A percentile compares a stretch with the other conserved stretches of the same genome.
Evolutionary conservation across 2,797 vertebrate genomes (phyloP).

Genomic region (Spheniscus humboldti): DNA sequence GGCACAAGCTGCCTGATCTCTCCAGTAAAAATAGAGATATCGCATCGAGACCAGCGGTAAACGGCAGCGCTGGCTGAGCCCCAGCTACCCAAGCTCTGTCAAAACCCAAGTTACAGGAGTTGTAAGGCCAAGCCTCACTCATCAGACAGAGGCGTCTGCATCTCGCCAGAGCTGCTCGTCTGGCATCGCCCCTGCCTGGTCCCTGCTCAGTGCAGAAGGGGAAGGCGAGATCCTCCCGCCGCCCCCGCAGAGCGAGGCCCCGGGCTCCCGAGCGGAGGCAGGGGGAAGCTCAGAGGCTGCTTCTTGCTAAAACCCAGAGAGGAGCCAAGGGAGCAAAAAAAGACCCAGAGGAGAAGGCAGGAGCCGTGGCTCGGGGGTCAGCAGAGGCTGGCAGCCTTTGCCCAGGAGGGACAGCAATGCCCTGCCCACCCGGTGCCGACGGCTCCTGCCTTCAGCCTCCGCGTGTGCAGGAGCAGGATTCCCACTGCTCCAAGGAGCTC

Average conservation of each 20-base stretch:
- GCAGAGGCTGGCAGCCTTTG: not conserved
- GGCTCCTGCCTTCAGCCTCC: not conserved
- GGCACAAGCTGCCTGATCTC: not conserved
- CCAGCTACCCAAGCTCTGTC: not conserved
- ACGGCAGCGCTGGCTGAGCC: not conserved
- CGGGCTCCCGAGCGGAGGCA: not conserved
- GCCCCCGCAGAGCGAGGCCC: not conserved
- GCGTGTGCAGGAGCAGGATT: not conserved
- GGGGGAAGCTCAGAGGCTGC: not conserved
- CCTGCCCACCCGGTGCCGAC: fast-evolving
- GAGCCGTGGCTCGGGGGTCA: fast-evolving
- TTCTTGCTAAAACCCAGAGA: not conserved
- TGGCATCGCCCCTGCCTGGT: not conserved
- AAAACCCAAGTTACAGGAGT: not conserved
- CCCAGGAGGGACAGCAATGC: not conserved
- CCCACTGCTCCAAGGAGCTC: not conserved
- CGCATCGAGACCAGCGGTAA: fast-evolving
- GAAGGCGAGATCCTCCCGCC: not conserved
- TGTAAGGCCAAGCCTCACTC: not conserved
- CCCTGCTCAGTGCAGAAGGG: not conserved
- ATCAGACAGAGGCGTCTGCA: not conserved
- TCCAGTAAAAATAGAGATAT: fast-evolving
- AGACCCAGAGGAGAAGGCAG: not conserved
- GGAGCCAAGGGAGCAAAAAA: not conserved
- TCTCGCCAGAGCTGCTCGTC: not conserved